Percentiles rank a stretch among this genome's conserved stretches.
These are phyloP conservation scores for Geotrupes spiniger DNA, from an alignment of 2,888 invertebrate genomes.

Conservation along the genomic window DNA sequence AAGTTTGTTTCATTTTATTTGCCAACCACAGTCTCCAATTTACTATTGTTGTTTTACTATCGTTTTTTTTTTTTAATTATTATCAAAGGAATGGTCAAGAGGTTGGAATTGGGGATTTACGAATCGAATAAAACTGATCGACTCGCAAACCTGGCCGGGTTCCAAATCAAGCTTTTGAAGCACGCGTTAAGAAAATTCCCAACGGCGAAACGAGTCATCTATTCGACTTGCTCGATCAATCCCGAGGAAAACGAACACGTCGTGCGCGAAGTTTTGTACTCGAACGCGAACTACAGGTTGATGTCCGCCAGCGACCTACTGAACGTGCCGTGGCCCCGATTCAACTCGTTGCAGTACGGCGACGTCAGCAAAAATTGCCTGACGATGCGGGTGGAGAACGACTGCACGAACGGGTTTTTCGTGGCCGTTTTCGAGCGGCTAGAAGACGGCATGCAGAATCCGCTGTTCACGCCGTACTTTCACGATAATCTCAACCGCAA, in stretches of 20 bases:
- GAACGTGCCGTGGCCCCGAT: constrained; percentile 65
- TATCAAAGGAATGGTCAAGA: constrained; percentile 58
- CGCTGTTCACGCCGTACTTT: too few relatives aligned
- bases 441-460: constrained; percentile 51
- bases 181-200: constrained; percentile 86
- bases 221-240: constrained; percentile 93
- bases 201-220: constrained; percentile 79
- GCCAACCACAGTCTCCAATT: too few relatives aligned
- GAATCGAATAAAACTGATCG: constrained; percentile 45
- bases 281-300: constrained; percentile 60
- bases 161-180: constrained; percentile 80
- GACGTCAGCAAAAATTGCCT: constrained; percentile 73
- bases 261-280: constrained; percentile 65
- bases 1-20: too few relatives aligned
- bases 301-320: constrained; percentile 60
- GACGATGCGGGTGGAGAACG: constrained; percentile 71
- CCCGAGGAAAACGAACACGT: constrained; percentile 93
- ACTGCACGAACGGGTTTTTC: constrained; percentile 93
- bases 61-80: constrained; percentile 10
- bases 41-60: too few relatives aligned
- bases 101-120: constrained; percentile 46
- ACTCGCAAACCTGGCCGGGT: constrained; percentile 65
- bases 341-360: constrained; percentile 63
- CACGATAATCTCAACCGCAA: too few relatives aligned
- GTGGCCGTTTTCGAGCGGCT: constrained; percentile 81